Conservation (phyloP, 2,888 invertebrate genomes). For the Chloroclystis v-ata region DNA sequence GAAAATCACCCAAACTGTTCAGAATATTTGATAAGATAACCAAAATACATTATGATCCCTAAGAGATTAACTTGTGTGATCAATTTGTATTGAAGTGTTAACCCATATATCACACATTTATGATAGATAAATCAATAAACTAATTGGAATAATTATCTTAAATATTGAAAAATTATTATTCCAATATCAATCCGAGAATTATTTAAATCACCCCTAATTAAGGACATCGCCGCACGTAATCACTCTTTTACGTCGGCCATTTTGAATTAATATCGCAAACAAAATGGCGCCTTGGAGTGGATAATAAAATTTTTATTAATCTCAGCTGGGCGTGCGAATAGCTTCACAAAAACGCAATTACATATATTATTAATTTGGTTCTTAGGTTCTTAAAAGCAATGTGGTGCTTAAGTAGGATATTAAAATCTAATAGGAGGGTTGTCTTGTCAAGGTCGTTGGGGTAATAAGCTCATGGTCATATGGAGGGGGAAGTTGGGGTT, state of each 20-base stretch:
- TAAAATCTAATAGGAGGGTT: constrained; percentile 16
- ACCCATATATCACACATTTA: background rate
- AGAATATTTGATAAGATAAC: too few species aligned
- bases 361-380: constrained; percentile 48
- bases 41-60: too few species aligned
- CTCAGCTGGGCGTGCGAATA: constrained; percentile 48
- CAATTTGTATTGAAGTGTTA: too few species aligned
- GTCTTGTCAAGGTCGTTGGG: constrained; percentile 10
- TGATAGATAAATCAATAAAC: background rate
- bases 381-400: constrained; percentile 22
- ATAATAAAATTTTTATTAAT: constrained; percentile 66
- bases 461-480: constrained; percentile 12
- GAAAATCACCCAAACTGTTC: too few species aligned
- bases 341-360: constrained; percentile 46
- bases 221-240: constrained; percentile 61
- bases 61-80: too few species aligned
- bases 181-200: constrained; percentile 52
- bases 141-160: background rate
- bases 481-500: constrained; percentile 11
- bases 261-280: constrained; percentile 71
- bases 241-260: constrained; percentile 62
- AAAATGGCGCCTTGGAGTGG: constrained; percentile 57
- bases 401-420: constrained; percentile 15
- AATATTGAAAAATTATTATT: constrained; percentile 48
- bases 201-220: constrained; percentile 73